Base-by-base conservation (phyloP, 2,888 invertebrate species). In the Beris chalybata region DNA sequence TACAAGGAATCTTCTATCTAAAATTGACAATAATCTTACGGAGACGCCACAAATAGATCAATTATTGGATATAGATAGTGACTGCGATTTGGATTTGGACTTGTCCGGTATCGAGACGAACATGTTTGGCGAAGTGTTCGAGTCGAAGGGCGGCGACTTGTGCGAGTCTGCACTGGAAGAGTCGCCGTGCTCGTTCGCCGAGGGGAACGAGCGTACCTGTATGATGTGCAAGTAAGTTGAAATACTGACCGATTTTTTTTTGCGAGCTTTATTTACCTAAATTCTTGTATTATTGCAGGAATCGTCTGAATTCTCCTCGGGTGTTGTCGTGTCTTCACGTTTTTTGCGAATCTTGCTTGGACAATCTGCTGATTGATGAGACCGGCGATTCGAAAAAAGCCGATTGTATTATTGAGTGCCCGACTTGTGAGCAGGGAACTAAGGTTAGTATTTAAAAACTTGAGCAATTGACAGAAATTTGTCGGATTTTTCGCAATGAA, bases 251-350 rank as follows among this genome's bases (percentile, higher is more conserved):
- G 38, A 7, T 32, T 32, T 32, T 38, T 38, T 54, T 48, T 30
- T 50, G 38, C 38, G n/a, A 30, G 22, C 22, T 4, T 47, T 11
- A 4, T 48, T 3, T 11, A n/a, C 22, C n/a, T 11, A 53, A 32
- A 53, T 1, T 22, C 22, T 22, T 22, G 22, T 3, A 38, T 38
- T 7, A 38, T 38, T 85, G 72, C 76, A 89, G 88, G 77, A 87
- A 87, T 78, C 89, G 90, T 74, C 84, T 92, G 76, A 87, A 87
- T 79, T 87, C 89, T 78, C 96, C 97, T 68, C 88, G 94, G 73
- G 89, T 97, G 71, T 86, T 97, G 76, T 89, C 91, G 74, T 97
- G 97, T 82, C 88, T 97, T 78, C 97, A 97, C 84, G 93, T 93
- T 61, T 96, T 95, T 83, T 97, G 97, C 83, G 93, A 95, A 83